Base-by-base conservation (phyloP, 2,888 invertebrate genomes). In the Pseudoips prasinana region DNA sequence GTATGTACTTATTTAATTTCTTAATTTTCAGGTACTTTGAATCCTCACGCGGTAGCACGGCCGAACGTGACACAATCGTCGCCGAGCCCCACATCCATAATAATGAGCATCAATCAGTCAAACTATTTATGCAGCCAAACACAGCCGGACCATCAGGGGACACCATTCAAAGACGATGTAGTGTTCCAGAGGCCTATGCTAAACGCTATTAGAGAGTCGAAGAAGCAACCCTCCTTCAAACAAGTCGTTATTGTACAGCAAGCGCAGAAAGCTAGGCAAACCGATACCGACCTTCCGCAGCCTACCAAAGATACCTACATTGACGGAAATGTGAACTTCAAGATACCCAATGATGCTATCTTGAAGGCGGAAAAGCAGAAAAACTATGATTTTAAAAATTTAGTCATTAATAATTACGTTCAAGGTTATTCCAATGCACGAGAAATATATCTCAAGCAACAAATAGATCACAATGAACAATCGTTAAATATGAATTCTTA, bases 1-100 rank as follows among this genome's bases (percentile, higher is more conserved):
- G n/a, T n/a, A n/a, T n/a, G n/a, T n/a, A n/a, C n/a, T n/a, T n/a
- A n/a, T n/a, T n/a, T n/a, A n/a, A n/a, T 14, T 14, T 17, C 29
- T 1, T 34, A 22, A n/a, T 22, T 43, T 58, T 3, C 55, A 84
- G 83, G 73, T 29, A 29, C 70, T 17, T 32, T 84, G 29, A 80
- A 81, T 41, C 67, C 76, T 1, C 68, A 77, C 30, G 48, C 61
- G 19, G 63, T 85, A 1, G 72, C 77, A 39, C 63, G 80, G 34
- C 83, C 81, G 6, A 82, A 74, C 41, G 70, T 70, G 6, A 69
- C 72, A 64, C 80, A 81, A 34, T 84, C 85, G 1, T 87, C 88
- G 10, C 89, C 90, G 1, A 90, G 89, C 41, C 89, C 90, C 7
- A 89, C 76, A 1, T 83, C 88, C 2, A 83, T 90, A 25, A 89